Base-by-base conservation (phyloP, 2,797 vertebrate genomes). In the Pseudotriccus pelzelni region DNA sequence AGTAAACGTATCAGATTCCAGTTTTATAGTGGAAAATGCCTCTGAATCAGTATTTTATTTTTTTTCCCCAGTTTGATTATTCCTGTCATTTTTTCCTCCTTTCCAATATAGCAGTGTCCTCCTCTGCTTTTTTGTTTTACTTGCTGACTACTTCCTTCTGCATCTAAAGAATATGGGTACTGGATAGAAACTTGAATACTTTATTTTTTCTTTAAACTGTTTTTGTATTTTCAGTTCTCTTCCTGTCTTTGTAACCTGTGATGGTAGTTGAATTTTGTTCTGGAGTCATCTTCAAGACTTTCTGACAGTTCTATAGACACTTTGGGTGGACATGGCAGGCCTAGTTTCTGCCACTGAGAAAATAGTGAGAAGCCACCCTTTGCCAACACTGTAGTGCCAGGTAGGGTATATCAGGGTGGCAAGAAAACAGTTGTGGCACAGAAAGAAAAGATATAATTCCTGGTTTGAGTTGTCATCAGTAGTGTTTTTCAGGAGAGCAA, bases 11-110 rank as follows among this genome's bases (percentile, higher is more conserved):
- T 14, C 8, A 37, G 16, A 79, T 59, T 87, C 63, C 76, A 50
- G 3, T 0, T 90, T 87, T 60, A 56, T 22, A 8, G 6, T 25
- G 41, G 30, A 4, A 73, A 74, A 59, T 76, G 4, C 11, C 7
- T 75, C 34, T 80, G 22, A 78, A 58, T 62, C 3, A 27, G 3
- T 46, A 6, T 10, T 37, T 16, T 37, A 32, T 25, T 34, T 44
- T n/a, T 36, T n/a, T 14, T 1, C 0, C 3, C 14, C 14, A n/a
- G 10, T 11, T n/a, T 46, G 30, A n/a, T 56, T 74, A 11, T 75
- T 78, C 73, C 17, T 52, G 5, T 62, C 1, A 9, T 10, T 39
- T 66, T 50, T 83, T 14, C 3, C 4, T 50, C 20, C 77, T 74
- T 60, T 49, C 7, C 28, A 37, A 18, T 2, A 3, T 6, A 74